Conservation (phyloP, 2,113 vertebrate genomes). For the Jaculus jaculus region DNA sequence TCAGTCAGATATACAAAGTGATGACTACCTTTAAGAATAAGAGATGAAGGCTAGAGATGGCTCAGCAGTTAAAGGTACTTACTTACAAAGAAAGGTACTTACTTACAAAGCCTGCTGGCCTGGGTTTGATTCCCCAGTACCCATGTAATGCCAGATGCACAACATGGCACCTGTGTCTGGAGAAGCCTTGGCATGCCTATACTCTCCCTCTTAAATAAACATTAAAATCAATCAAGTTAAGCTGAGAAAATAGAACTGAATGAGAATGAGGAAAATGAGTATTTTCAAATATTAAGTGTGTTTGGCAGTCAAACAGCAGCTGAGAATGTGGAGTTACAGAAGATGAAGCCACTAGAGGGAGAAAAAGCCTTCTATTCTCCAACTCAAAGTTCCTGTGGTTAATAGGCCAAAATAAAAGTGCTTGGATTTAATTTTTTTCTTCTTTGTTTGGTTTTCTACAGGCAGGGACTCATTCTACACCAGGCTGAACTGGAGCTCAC, state of each 20-base stretch:
- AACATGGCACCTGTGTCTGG: too few relatives aligned
- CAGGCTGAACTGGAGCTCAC: too few relatives aligned
- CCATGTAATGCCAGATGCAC: neutral
- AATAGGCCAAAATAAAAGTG: constrained; percentile 6
- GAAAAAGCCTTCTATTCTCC: neutral
- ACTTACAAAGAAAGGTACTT: too few relatives aligned
- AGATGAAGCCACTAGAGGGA: constrained; percentile 34
- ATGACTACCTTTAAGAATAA: neutral
- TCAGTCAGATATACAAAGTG: constrained; percentile 6
- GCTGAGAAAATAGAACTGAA: neutral
- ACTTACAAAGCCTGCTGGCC: neutral
- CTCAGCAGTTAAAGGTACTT: neutral
- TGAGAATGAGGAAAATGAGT: neutral
- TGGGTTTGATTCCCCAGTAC: neutral
- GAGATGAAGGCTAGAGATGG: neutral
- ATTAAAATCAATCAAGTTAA: neutral
- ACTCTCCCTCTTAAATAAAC: too few relatives aligned
- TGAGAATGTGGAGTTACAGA: neutral
- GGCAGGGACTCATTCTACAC: too few relatives aligned
- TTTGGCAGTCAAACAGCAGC: neutral
- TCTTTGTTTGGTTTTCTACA: neutral
- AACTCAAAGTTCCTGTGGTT: neutral
- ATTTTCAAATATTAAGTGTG: neutral
- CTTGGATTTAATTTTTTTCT: constrained; percentile 3
- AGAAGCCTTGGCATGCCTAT: too few relatives aligned